phyloP scores from a whole-genome alignment of 2,797 vertebrate species.

The Steatocranus sp. region DNA sequence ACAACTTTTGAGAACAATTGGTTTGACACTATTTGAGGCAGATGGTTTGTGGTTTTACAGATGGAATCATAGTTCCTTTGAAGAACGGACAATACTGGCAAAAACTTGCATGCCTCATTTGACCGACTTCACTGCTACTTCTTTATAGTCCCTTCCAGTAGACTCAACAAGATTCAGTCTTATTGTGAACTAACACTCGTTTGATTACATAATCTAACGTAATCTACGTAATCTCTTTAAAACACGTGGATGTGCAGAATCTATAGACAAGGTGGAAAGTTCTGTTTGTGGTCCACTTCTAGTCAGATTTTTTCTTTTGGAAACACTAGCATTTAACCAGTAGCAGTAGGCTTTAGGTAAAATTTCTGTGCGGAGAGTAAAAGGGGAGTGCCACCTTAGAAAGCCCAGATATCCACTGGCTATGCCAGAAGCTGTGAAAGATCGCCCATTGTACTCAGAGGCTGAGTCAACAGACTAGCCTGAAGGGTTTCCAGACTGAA shows the following conservation, averaged over 20 bases:
- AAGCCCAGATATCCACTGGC: background rate
- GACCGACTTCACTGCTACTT: background rate
- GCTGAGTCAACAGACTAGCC: background rate
- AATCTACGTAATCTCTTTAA: background rate
- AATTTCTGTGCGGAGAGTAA: background rate
- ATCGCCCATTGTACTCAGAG: background rate
- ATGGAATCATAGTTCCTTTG: background rate
- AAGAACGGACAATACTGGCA: background rate
- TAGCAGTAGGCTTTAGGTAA: background rate
- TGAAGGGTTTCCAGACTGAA: background rate
- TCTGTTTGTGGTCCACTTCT: background rate
- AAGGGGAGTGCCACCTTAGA: background rate
- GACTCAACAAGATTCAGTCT: background rate
- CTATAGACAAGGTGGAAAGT: background rate
- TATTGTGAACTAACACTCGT: background rate
- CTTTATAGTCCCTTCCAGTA: background rate
- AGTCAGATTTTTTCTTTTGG: background rate
- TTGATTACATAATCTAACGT: no score
- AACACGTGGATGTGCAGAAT: background rate
- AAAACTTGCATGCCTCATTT: background rate
- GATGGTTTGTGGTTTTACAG: conserved; percentile 3
- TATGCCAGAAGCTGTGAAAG: background rate
- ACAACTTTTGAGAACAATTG: conserved; percentile 2
- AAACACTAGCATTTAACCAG: background rate
- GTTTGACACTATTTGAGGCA: conserved; percentile 15